A percentile compares a stretch with the other conserved stretches of the same genome.
Evolutionary conservation across 2,113 vertebrate species (phyloP).

Genomic region (Alethe diademata): DNA sequence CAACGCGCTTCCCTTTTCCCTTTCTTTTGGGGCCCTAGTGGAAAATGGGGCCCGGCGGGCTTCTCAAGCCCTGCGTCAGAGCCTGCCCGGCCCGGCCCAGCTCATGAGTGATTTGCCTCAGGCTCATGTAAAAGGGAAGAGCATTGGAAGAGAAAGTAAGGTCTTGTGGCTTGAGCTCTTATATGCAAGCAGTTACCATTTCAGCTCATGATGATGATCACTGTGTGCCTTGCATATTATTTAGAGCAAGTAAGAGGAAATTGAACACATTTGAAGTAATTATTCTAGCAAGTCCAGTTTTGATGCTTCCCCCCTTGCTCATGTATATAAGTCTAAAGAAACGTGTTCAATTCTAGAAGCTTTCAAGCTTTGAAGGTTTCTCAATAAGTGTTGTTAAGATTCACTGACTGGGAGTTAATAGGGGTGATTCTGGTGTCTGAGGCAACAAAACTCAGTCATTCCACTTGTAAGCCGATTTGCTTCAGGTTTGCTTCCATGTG

Average conservation of each 20-base stretch:
- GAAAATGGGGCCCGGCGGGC: no score
- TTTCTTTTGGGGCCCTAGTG: no score
- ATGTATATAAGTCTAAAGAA: not conserved
- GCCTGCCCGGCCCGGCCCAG: no score
- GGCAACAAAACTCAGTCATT: not conserved
- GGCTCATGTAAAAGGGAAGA: not conserved
- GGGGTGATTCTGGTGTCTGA: not conserved
- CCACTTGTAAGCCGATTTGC: not conserved
- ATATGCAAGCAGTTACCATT: not conserved
- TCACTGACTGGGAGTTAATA: not conserved
- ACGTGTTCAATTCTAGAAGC: not conserved
- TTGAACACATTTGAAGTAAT: not conserved
- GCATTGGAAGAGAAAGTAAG: not conserved
- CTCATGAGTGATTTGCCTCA: not conserved
- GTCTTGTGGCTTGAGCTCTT: not conserved
- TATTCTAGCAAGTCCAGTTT: not conserved
- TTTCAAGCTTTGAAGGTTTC: not conserved
- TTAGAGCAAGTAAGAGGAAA: not conserved
- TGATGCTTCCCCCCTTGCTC: not conserved
- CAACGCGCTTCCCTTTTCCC: no score
- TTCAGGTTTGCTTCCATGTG: not conserved
- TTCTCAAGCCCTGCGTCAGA: no score
- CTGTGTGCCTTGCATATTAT: not conserved
- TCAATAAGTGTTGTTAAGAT: not conserved
- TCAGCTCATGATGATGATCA: accelerated